Base-by-base conservation (phyloP, 2,888 invertebrate species). In the Latrodectus elegans region DNA sequence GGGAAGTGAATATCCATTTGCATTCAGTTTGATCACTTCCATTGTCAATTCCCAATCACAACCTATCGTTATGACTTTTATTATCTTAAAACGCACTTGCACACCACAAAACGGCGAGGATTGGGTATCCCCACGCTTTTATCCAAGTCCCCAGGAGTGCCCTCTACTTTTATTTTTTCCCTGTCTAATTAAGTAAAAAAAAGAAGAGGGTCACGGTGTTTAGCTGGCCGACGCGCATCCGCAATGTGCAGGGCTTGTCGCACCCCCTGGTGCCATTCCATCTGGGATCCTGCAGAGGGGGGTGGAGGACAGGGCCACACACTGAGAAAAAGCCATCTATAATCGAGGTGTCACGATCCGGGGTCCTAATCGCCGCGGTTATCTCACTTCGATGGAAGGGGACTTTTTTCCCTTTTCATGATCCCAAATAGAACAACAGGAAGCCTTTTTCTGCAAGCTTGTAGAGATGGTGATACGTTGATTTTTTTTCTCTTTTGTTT, bases 241-340 rank as follows among this genome's bases (percentile, higher is more conserved):
- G 14, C 14, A 60, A 55, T 15, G n/a, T 60, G 60, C 60, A 2
- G 14, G n/a, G 60, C n/a, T 60, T 60, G 14, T 15, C 60, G 14
- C 60, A 12, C 14, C 60, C 12, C 60, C 60, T 60, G 14, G 14
- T 10, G 60, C 60, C 12, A 15, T 60, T 60, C n/a, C 60, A 10
- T 60, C 60, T 60, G 60, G 60, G 60, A 11, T 9, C 10, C 12
- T 6, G 60, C 6, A 9, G 11, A 11, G 11, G 67, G 78, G 72
- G 70, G 68, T 52, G n/a, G 75, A 75, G 82, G 75, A 38, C 49
- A n/a, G 72, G 84, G 78, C 85, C 85, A 80, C 85, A 67, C 85
- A 85, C 79, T 75, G 79, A 8, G 81, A 81, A 78, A 65, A 65
- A 17, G 55, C 67, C 74, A 79, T 79, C 73, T 73, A 79, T 85